Percentiles rank a stretch among this genome's conserved stretches.
Conservation (phyloP, 2,888 invertebrate genomes). For the Thymelicus lineola region DNA sequence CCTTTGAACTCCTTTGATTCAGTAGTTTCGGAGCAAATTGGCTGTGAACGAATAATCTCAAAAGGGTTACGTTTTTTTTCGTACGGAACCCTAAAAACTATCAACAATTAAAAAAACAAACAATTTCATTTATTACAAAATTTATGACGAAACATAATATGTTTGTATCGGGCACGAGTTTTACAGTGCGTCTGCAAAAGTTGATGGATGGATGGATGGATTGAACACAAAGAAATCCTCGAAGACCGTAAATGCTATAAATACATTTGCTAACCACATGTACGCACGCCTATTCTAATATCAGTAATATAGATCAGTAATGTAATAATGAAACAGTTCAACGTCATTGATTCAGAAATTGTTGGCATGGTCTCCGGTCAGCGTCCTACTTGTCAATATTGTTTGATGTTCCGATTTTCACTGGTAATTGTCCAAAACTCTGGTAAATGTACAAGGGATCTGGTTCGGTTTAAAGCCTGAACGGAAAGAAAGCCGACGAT, state of each 20-base stretch:
- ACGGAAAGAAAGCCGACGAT: constrained; percentile 67
- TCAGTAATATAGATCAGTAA: constrained; percentile 20
- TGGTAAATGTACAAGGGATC: constrained; percentile 66
- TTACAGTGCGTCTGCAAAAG: no score
- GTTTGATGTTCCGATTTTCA: constrained; percentile 75
- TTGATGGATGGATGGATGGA: not conserved
- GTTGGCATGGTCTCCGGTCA: constrained; percentile 78
- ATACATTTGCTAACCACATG: constrained; percentile 13
- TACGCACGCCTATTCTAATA: constrained; percentile 12
- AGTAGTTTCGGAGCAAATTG: no score
- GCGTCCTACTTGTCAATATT: constrained; percentile 78
- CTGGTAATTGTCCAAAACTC: constrained; percentile 80
- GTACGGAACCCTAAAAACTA: no score
- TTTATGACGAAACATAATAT: no score
- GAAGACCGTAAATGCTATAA: constrained; percentile 8
- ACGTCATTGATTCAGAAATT: constrained; percentile 54
- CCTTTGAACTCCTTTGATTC: no score
- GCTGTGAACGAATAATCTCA: no score
- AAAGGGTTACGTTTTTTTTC: no score
- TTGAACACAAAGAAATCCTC: not conserved
- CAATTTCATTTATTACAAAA: no score
- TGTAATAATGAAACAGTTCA: constrained; percentile 41
- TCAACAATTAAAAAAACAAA: no score
- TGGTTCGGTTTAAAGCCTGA: constrained; percentile 57
- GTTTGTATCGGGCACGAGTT: no score